Percentiles rank a stretch among this genome's conserved stretches.
Evolutionary conservation across 1,140 invertebrate species (phyloP).

Genomic region (Cherax quadricarinatus): DNA sequence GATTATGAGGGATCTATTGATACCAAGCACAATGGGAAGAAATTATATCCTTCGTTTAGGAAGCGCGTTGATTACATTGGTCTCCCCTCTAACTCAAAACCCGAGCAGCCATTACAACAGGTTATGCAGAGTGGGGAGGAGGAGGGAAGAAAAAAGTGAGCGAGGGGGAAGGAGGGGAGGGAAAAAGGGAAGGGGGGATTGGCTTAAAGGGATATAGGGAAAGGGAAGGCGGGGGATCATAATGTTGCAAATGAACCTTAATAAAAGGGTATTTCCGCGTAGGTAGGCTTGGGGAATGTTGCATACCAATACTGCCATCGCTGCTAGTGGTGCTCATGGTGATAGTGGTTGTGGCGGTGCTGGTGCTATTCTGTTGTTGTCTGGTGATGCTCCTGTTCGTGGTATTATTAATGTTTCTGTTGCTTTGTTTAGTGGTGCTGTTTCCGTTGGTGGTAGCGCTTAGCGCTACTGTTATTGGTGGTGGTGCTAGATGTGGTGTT

Average conservation of each 20-base stretch:
- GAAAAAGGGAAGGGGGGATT: neutral
- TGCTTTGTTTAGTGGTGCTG: too few species aligned
- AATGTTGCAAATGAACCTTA: conserved; percentile 58
- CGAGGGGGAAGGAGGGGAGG: neutral
- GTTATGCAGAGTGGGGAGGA: neutral
- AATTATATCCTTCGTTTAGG: neutral
- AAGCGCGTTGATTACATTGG: neutral
- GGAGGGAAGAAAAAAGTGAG: neutral
- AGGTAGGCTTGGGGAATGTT: conserved; percentile 7
- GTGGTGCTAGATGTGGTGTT: too few species aligned
- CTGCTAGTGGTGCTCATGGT: neutral
- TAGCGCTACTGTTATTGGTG: too few species aligned
- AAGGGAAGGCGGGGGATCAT: conserved; percentile 14
- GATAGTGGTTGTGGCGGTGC: neutral
- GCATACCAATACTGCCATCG: neutral
- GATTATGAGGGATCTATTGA: neutral
- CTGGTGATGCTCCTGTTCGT: neutral
- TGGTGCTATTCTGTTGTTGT: neutral
- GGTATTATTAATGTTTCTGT: too few species aligned
- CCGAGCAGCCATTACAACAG: conserved; percentile 25
- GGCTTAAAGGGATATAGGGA: neutral
- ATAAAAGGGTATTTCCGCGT: conserved; percentile 17
- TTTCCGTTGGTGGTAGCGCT: too few species aligned
- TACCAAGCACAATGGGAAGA: neutral
- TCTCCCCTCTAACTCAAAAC: conserved; percentile 36